Percentiles rank a stretch among this genome's conserved stretches.
phyloP scores from a whole-genome alignment of 2,797 vertebrate genomes.

The Sebastes nivosus region DNA sequence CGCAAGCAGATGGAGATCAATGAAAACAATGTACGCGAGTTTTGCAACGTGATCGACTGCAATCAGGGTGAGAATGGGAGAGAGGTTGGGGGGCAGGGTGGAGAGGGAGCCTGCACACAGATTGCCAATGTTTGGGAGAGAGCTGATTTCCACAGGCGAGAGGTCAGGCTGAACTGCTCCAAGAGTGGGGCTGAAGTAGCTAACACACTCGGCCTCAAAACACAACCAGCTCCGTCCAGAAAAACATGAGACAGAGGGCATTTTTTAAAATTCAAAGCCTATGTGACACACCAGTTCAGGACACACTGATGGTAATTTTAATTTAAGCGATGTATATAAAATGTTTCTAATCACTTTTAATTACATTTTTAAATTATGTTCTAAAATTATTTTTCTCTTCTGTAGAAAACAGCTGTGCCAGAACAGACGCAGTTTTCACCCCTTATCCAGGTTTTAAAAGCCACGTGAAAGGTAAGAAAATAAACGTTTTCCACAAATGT shows the following conservation, averaged over 20 bases:
- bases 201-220: constrained; percentile 78
- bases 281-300: constrained; percentile 45
- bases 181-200: constrained; percentile 78
- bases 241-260: constrained; percentile 52
- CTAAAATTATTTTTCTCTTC: constrained; percentile 38
- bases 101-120: constrained; percentile 73
- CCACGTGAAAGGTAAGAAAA: constrained; percentile 92
- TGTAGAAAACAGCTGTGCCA: constrained; percentile 97
- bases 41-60: constrained; percentile 99
- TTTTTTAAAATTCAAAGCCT: constrained; percentile 59
- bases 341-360: constrained; percentile 9
- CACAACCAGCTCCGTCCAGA: constrained; percentile 71
- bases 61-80: constrained; percentile 95
- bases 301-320: constrained; percentile 20
- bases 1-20: constrained; percentile 99
- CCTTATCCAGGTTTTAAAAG: constrained; percentile 98
- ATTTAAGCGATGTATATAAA: constrained; percentile 10
- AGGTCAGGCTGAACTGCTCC: constrained; percentile 81
- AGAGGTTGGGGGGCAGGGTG: constrained; percentile 58
- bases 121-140: constrained; percentile 87
- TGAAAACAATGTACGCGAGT: constrained; percentile 99
- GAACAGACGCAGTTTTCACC: constrained; percentile 97
- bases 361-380: constrained; percentile 5
- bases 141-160: constrained; percentile 84
- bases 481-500: constrained; percentile 15